Evolutionary conservation across 2,113 vertebrate genomes (phyloP), one percentile per base, ranked within the genome.

Genomic region (Mystacornis crossleyi): DNA sequence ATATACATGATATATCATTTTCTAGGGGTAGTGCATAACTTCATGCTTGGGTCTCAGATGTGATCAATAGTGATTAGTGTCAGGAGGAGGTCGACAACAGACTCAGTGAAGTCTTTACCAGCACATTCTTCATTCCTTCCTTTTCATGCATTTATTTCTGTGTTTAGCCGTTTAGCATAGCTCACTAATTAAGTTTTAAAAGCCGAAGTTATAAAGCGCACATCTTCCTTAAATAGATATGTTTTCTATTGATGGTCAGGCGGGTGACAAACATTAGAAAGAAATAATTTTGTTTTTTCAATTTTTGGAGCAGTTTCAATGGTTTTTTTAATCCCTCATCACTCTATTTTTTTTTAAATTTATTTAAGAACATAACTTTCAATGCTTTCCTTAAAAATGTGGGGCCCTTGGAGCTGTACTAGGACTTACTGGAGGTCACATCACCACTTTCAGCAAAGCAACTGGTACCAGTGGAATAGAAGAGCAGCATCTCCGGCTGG

Each of bases 121-220:
- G 67, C 34, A 54, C 10, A 40, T 64, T 53, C 28, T 91, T 69
- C 51, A 18, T 42, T 81, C 53, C 61, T 79, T 62, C 51, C 10
- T 94, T 90, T 90, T 38, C 21, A 18, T 42, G 29, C 12, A 26
- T 54, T 75, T 61, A 45, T 74, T 81, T 75, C 65, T 57, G 19
- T 40, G 24, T 48, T 95, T 26, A 69, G 54, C 16, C 33, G 60
- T 81, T 80, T 64, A 70, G 31, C 47, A 28, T 12, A 70, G 29
- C 31, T 90, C 48, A 42, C 55, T 86, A 90, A 88, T 90, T 88
- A 69, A 71, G 75, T 19, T 86, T 60, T 90, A 64, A 55, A 74
- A 78, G 51, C 51, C 51, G 51, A 90, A 96, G 74, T 73, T 72
- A 61, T 48, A 82, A 90, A 88, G 54, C 61, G 81, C 70, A 45